A percentile compares a stretch with the other conserved stretches of the same genome.
Conservation (phyloP, 2,113 vertebrate species). For the Jacana jacana region DNA sequence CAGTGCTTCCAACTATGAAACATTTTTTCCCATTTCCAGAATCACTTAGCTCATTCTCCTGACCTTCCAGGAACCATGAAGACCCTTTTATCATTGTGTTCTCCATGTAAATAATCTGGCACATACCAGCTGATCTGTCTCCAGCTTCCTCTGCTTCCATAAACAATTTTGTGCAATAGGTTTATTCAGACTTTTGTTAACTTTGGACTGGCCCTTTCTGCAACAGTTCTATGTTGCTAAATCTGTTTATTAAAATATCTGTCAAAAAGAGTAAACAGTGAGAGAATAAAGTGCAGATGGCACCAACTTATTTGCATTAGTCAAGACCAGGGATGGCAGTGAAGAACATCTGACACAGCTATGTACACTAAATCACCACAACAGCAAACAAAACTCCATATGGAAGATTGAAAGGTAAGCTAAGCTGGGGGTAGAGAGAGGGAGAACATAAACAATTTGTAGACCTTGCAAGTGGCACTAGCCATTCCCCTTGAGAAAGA, state of each 20-base stretch:
- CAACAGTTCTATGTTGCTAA: slow-evolving; percentile 18
- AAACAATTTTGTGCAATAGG: slow-evolving; percentile 49
- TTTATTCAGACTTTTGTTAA: slow-evolving; percentile 36
- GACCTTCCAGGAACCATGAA: slow-evolving; percentile 14
- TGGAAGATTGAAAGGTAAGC: neutral
- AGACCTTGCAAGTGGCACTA: neutral
- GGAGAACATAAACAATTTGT: neutral
- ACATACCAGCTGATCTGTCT: neutral
- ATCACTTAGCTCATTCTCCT: slow-evolving; percentile 25
- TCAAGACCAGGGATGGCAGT: neutral
- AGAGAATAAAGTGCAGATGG: slow-evolving; percentile 32
- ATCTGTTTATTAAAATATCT: slow-evolving; percentile 45
- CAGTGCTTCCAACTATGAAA: neutral
- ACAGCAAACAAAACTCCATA: neutral
- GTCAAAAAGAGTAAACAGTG: slow-evolving; percentile 22
- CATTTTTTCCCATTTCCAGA: slow-evolving; percentile 9
- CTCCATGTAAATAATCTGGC: neutral
- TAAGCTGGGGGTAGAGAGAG: neutral
- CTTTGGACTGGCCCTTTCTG: neutral
- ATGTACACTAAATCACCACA: neutral
- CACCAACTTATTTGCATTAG: neutral
- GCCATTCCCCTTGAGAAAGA: neutral
- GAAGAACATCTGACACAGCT: slow-evolving; percentile 3
- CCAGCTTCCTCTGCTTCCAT: slow-evolving; percentile 17
- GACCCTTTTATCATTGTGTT: slow-evolving; percentile 19